phyloP scores from a whole-genome alignment of 2,797 vertebrate genomes.

The Linurgus olivaceus region DNA sequence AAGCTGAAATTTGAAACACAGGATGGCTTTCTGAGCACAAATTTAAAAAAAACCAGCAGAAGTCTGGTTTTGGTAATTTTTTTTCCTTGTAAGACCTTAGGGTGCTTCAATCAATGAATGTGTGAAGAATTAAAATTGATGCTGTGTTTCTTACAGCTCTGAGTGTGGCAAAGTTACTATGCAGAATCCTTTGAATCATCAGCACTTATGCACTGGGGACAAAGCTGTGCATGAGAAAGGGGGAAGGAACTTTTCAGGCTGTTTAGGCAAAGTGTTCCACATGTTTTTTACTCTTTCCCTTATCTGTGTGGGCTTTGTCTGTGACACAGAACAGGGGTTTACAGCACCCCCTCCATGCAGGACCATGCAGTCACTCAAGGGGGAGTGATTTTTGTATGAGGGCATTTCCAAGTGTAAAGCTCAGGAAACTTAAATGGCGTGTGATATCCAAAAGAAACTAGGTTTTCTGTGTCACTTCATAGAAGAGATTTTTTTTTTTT shows the following conservation, averaged over 20 bases:
- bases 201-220: too few relatives aligned
- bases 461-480: not conserved
- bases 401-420: not conserved
- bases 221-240: not conserved
- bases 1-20: not conserved
- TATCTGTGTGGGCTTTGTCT: not conserved
- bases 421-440: not conserved
- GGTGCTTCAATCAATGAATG: not conserved
- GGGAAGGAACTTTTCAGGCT: not conserved
- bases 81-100: not conserved
- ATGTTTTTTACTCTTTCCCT: fast-evolving
- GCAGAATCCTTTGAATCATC: not conserved
- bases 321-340: not conserved
- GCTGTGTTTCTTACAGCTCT: not conserved
- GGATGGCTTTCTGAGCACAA: not conserved
- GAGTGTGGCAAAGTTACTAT: not conserved
- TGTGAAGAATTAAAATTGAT: not conserved
- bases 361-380: not conserved
- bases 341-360: not conserved
- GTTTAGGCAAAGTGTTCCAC: not conserved
- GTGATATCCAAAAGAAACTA: not conserved
- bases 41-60: fast-evolving
- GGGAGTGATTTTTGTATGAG: not conserved
- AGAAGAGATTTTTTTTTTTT: not conserved
- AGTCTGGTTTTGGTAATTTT: fast-evolving